A percentile compares a stretch with the other conserved stretches of the same genome.
phyloP scores from a whole-genome alignment of 2,113 vertebrate species.

The Irena cyanogastra region DNA sequence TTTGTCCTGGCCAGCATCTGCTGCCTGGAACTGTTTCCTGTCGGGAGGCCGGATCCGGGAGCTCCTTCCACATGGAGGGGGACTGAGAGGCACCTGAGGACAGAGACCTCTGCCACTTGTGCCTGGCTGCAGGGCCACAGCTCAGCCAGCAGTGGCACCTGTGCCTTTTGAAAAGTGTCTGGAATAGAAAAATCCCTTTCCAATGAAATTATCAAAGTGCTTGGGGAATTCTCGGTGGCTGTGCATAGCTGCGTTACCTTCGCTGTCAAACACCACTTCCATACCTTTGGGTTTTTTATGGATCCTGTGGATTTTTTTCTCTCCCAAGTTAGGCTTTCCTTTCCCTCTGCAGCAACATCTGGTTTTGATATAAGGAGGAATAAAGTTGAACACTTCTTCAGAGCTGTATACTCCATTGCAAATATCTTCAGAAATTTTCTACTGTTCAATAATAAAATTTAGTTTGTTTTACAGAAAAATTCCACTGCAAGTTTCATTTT shows the following conservation, averaged over 20 bases:
- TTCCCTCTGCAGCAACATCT: not conserved
- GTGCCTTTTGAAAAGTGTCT: not conserved
- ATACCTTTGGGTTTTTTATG: not conserved
- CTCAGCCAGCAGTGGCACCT: not conserved
- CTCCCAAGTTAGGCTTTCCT: not conserved
- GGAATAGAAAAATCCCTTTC: not conserved
- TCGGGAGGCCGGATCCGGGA: accelerated
- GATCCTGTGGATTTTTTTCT: not conserved
- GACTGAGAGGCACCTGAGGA: not conserved
- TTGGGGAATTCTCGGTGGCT: not conserved
- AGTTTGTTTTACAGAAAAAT: not conserved
- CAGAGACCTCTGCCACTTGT: not conserved
- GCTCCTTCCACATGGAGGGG: not conserved
- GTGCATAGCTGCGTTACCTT: not conserved
- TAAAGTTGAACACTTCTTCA: not conserved
- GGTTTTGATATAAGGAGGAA: not conserved
- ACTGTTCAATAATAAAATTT: not conserved
- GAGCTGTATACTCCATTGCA: not conserved
- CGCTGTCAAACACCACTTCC: not conserved
- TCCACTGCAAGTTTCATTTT: not conserved
- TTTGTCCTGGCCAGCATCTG: not conserved
- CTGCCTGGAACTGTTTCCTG: not conserved
- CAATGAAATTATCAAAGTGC: not conserved
- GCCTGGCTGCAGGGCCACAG: not conserved
- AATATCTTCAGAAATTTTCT: not conserved